A percentile compares a stretch with the other conserved stretches of the same genome.
phyloP scores from a whole-genome alignment of 2,113 vertebrate species.

The Hydrochoerus hydrochaeris region DNA sequence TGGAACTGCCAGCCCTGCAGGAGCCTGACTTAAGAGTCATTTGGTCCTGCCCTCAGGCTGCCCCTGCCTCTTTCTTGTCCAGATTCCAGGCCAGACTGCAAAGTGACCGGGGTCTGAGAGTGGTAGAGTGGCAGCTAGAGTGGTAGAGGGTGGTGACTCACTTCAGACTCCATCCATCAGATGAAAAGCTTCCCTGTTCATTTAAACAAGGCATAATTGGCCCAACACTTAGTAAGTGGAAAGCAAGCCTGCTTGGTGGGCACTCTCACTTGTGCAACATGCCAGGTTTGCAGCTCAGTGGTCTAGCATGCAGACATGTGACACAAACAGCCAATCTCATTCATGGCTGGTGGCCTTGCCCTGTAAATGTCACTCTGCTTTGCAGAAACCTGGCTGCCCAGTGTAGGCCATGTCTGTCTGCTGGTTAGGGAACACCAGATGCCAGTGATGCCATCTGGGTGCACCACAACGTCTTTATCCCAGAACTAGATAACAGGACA shows the following conservation, averaged over 20 bases:
- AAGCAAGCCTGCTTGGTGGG: background rate
- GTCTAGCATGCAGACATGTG: background rate
- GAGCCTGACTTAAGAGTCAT: background rate
- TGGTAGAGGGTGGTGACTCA: background rate
- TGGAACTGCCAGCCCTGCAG: background rate
- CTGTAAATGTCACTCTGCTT: background rate
- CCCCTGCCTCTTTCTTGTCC: background rate
- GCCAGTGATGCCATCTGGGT: background rate
- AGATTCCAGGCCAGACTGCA: too few relatives aligned
- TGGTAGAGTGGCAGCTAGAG: background rate
- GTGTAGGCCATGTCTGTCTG: background rate
- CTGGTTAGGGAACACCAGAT: background rate
- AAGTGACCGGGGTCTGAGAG: background rate
- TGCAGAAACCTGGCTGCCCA: background rate
- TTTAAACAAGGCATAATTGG: background rate
- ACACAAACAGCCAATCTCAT: background rate
- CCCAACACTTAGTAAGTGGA: background rate
- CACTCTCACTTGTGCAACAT: background rate
- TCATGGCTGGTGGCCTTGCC: too few relatives aligned
- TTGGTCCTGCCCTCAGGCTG: rapidly evolving
- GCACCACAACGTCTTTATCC: background rate
- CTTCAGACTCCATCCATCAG: background rate
- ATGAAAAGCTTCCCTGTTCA: background rate
- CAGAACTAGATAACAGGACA: background rate
- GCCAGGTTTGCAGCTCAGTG: background rate